A percentile compares a stretch with the other conserved stretches of the same genome.
Conservation (phyloP, 2,888 invertebrate genomes). For the Steinernema carpocapsae region DNA sequence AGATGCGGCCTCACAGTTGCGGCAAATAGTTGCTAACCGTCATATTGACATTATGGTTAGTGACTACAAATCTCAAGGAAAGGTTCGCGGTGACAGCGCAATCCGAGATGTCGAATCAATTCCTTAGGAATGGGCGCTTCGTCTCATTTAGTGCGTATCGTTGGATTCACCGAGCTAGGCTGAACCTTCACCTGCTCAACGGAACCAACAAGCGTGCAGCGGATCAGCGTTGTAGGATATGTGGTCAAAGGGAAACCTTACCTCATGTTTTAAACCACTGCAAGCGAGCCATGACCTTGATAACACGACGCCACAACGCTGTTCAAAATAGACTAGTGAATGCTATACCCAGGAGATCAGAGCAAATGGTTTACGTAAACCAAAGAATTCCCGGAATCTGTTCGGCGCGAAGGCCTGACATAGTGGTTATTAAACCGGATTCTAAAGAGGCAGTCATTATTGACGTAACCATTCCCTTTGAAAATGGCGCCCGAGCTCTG, state of each 20-base stretch:
- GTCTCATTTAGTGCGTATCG: constrained; percentile 17
- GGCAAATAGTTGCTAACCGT: not conserved
- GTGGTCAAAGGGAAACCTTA: constrained; percentile 21
- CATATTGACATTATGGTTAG: constrained; percentile 21
- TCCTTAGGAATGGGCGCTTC: not conserved
- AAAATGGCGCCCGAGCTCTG: not conserved
- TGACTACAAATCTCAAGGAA: not conserved
- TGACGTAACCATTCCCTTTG: constrained; percentile 10
- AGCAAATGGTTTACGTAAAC: not conserved
- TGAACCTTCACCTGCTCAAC: constrained; percentile 1
- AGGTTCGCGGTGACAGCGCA: not conserved
- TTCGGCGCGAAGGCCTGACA: not conserved
- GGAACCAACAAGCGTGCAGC: not conserved
- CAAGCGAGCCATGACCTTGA: not conserved
- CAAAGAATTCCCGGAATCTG: not conserved
- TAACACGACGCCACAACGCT: constrained; percentile 7
- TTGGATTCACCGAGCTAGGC: constrained; percentile 12
- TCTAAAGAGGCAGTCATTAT: not conserved
- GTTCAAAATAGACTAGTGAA: not conserved
- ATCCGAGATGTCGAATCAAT: not conserved
- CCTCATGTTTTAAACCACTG: constrained; percentile 27
- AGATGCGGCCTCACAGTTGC: not conserved
- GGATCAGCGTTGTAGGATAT: constrained; percentile 11
- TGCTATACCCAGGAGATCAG: not conserved
- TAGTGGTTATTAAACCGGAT: not conserved